phyloP scores from a whole-genome alignment of 2,113 vertebrate genomes.

The Isurus oxyrinchus region DNA sequence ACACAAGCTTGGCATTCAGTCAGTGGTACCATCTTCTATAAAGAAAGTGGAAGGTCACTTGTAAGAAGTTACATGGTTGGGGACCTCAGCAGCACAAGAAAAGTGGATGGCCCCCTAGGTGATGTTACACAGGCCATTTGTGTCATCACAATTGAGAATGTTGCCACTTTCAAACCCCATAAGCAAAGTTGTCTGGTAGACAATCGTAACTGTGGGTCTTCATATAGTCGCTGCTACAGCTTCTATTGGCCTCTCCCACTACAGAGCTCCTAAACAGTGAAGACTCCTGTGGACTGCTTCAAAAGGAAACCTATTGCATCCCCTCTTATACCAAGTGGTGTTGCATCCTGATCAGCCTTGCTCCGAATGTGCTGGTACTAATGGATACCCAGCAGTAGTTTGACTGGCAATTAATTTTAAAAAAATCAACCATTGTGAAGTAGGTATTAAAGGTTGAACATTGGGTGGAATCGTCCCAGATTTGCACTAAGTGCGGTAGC shows the following conservation, averaged over 20 bases:
- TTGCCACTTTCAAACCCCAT: background rate
- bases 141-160: background rate
- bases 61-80: background rate
- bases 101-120: background rate
- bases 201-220: background rate
- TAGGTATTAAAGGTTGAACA: background rate
- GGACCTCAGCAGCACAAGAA: background rate
- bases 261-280: background rate
- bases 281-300: background rate
- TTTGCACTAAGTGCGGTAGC: no score
- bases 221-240: background rate
- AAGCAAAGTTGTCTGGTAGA: background rate
- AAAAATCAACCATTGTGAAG: background rate
- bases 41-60: background rate
- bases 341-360: background rate
- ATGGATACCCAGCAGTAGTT: background rate
- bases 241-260: no score
- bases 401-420: background rate
- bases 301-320: background rate
- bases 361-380: background rate
- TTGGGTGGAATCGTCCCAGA: no score
- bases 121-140: background rate
- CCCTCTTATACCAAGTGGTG: background rate
- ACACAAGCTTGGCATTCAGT: background rate
- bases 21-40: background rate